Percentiles rank a stretch among this genome's conserved stretches.
Evolutionary conservation across 2,888 invertebrate species (phyloP).

Genomic region (Tinea trinotella): DNA sequence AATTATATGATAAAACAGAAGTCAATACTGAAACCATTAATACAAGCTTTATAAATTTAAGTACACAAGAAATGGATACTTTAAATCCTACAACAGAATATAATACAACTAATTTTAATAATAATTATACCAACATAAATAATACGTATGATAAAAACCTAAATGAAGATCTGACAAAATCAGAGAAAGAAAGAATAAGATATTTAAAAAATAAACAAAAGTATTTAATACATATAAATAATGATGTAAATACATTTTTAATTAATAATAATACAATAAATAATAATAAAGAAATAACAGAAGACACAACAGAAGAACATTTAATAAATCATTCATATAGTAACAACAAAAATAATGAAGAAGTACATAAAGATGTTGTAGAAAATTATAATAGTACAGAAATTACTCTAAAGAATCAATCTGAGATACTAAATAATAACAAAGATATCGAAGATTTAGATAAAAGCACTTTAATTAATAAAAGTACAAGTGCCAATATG

Average conservation of each 20-base stretch:
- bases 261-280: no score
- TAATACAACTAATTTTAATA: not conserved
- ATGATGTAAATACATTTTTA: no score
- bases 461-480: no score
- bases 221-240: no score
- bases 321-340: no score
- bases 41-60: not conserved
- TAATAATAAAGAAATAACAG: no score
- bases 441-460: no score
- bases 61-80: not conserved
- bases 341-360: not conserved
- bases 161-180: not conserved
- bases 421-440: no score
- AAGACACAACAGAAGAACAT: no score
- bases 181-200: not conserved
- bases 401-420: no score
- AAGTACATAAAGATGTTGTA: conserved; percentile 6
- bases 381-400: no score
- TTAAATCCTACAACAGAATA: not conserved
- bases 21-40: not conserved
- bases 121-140: not conserved
- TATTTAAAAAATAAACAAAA: not conserved
- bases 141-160: no score
- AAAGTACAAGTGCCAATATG: not conserved
- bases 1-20: not conserved